These are phyloP conservation scores for Endomychus coccineus DNA, from an alignment of 2,888 invertebrate genomes.

Conservation along the genomic window DNA sequence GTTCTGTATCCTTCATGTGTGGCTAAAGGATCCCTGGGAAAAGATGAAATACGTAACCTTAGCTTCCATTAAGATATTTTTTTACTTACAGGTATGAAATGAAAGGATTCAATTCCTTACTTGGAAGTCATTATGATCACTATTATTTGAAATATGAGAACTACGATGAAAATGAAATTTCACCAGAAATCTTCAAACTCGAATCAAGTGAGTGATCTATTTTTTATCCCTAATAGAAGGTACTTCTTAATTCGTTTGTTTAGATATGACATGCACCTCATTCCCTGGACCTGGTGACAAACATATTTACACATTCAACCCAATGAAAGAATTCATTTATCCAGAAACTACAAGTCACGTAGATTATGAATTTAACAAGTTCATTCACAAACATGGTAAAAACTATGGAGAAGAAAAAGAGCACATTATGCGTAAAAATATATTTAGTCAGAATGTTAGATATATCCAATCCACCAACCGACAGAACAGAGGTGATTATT, in stretches of 20 bases:
- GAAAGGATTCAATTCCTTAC: constrained; percentile 82
- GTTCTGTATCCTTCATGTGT: no score
- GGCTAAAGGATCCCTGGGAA: no score
- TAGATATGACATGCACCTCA: constrained; percentile 60
- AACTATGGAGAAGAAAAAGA: constrained; percentile 59
- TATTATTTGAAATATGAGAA: constrained; percentile 78
- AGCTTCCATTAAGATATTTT: constrained; percentile 1
- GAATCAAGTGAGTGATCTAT: constrained; percentile 50
- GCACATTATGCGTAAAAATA: constrained; percentile 60
- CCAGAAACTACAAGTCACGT: constrained; percentile 63
- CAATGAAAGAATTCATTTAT: constrained; percentile 85
- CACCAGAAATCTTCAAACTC: constrained; percentile 61
- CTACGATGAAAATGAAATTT: constrained; percentile 59
- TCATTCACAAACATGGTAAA: constrained; percentile 64
- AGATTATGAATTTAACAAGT: constrained; percentile 65
- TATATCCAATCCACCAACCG: constrained; percentile 42
- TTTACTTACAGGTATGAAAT: constrained; percentile 65
- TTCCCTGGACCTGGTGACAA: constrained; percentile 83
- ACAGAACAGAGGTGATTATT: constrained; percentile 34
- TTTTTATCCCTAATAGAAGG: neutral
- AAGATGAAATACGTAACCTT: no score
- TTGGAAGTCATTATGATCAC: constrained; percentile 96
- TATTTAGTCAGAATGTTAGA: constrained; percentile 83
- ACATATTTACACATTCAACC: constrained; percentile 80
- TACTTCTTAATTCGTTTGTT: constrained; percentile 19